Base-by-base conservation (phyloP, 2,888 invertebrate species). In the Calameuta idolon region DNA sequence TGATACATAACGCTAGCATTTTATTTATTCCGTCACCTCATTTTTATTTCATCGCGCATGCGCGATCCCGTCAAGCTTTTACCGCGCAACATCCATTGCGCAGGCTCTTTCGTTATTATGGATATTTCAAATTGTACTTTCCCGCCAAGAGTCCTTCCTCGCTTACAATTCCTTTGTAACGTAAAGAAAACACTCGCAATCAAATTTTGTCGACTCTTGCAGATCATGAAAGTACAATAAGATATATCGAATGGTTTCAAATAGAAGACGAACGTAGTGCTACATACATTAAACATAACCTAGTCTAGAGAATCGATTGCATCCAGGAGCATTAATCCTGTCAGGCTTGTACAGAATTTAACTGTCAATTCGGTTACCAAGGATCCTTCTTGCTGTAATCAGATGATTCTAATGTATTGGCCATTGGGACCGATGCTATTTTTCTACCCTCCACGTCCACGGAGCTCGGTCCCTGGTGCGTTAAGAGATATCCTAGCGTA, bases 1-100 rank as follows among this genome's bases (percentile, higher is more conserved):
- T 88, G 84, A 85, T 85, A 85, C 83, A 77, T 79, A 79, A 76
- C 77, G 78, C 35, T 69, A 79, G 73, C 80, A 77, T 78, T 83
- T 81, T 76, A 80, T 83, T 85, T 81, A 85, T 85, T 85, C 79
- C 79, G 81, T 77, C 73, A 81, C 82, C 81, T 81, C 23, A 12
- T 12, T 15, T 23, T 23, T 55, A 15, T 55, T 55, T 55, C 9
- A 15, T 55, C 55, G 55, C 55, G 55, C 55, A 55, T 55, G 55
- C 23, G 55, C 23, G 55, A 55, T 55, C 23, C 0, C 15, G 15
- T 40, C 4, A 4, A 15, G 5, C 15, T 5, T 15, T 4, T 40
- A 15, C 1, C 40, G 23, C 55, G 55, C 55, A 55, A 9, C 55
- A 2, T 5, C 23, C 55, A 1, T 55, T 55, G 55, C 55, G 55